A percentile compares a stretch with the other conserved stretches of the same genome.
Conservation (phyloP, 2,113 vertebrate genomes). For the Anthoscopus minutus region DNA sequence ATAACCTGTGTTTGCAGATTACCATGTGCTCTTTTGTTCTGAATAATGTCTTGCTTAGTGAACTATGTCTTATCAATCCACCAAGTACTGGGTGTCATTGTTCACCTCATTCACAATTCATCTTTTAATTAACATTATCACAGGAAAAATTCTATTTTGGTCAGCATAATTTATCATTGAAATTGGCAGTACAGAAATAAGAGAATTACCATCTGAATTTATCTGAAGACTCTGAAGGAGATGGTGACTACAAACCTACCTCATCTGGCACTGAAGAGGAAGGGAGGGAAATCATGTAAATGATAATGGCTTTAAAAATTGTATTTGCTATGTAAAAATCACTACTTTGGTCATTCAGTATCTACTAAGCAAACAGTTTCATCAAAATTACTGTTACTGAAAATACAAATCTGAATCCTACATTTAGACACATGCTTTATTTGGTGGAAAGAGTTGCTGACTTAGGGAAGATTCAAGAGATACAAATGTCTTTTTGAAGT, state of each 20-base stretch:
- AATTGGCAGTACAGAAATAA: conserved; percentile 49
- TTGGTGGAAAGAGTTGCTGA: not conserved
- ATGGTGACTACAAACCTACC: conserved; percentile 4
- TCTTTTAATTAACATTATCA: conserved; percentile 64
- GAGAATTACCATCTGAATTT: conserved; percentile 51
- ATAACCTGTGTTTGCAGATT: conserved; percentile 57
- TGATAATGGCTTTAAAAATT: not conserved
- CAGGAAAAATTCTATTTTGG: conserved; percentile 56
- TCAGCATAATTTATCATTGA: conserved; percentile 46
- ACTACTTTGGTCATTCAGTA: not conserved
- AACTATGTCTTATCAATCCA: conserved; percentile 48
- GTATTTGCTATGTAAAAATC: conserved; percentile 11
- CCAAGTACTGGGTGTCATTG: conserved; percentile 34
- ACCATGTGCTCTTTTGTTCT: conserved; percentile 32
- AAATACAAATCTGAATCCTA: not conserved
- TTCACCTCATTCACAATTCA: conserved; percentile 65
- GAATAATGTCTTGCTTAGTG: conserved; percentile 50
- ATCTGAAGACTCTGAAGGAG: not conserved
- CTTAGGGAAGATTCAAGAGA: not conserved
- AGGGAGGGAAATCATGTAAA: conserved; percentile 5
- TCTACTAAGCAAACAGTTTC: not conserved
- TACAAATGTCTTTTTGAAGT: not conserved
- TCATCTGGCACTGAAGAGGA: not conserved
- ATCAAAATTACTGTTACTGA: conserved; percentile 14
- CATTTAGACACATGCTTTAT: not conserved